Evolutionary conservation across 1,140 invertebrate genomes (phyloP), one percentile per base, ranked within the genome.

Genomic region (Heliothis virescens): DNA sequence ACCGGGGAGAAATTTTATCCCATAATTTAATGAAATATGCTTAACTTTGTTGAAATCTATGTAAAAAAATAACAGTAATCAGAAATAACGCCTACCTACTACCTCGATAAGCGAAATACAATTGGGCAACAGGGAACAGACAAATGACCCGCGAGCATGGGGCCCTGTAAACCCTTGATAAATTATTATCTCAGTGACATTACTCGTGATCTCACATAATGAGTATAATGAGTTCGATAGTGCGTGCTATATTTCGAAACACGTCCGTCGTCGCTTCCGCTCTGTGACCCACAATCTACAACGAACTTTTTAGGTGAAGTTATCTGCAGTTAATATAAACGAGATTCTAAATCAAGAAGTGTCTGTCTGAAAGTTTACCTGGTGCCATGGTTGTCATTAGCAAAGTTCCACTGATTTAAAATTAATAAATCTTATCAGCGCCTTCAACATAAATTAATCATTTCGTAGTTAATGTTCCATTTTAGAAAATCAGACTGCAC

Each of bases 181-280:
- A 69, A 63, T 75, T 79, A 50, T 62, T 81, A 82, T 82, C 81
- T 82, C 50, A 71, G 78, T 80, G 83, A 82, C 83, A 82, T 84
- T 84, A 82, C 65, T 77, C 82, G 71, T 83, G 81, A 88, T 88
- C 87, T 88, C 81, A 84, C 80, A 83, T 77, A 77, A 78, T 59
- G 69, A 79, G 75, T 82, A 82, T 83, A 85, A 89, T 86, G 82
- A 85, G 83, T 77, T 87, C 84, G 91, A 91, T 92, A 92, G 84
- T 88, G 90, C 87, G 90, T 87, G 85, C 85, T 80, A 87, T 86
- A 90, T 91, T 90, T 89, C 88, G 87, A 87, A 85, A 90, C 85
- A 80, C 87, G 83, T 88, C 88, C 88, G 89, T 88, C 85, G 85
- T 86, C 74, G 83, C 85, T 91, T 92, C 91, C 91, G 91, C 81